Base-by-base conservation (phyloP, 1,140 invertebrate genomes). In the Leguminivora glycinivorella region DNA sequence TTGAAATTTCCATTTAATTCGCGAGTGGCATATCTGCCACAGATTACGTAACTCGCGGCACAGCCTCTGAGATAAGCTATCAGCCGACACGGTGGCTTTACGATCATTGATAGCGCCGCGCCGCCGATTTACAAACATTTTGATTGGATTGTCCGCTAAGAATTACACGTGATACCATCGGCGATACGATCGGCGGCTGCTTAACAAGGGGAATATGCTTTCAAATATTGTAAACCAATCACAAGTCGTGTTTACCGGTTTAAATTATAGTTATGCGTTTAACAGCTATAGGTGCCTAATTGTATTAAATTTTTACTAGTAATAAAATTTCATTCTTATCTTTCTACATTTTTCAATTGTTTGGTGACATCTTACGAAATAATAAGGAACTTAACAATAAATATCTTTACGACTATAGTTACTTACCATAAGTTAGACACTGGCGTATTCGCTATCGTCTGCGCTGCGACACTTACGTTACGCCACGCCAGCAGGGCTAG, bases 41-140 rank as follows among this genome's bases (percentile, higher is more conserved):
- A 22, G 47, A 52, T 43, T 43, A 43, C 19, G 47, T 52, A 52
- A 52, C 47, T 9, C 19, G 47, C 17, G 19, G 47, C 47, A 22
- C 47, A 66, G 73, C 68, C 70, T 75, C 71, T 70, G 58, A 76
- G 83, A 83, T 82, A 85, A 83, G 82, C 71, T 80, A 83, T 82
- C 78, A 67, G 43, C 75, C 70, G 76, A 79, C 78, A 71, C 74
- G 70, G 80, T 79, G 78, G 82, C 79, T 80, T 83, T 84, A 80
- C 82, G 80, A 74, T 72, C 69, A 70, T 70, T 70, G 84, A 89
- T 89, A 79, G 31, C 74, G 68, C 69, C 70, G 69, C 70, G 67
- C 63, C 56, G 58, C 60, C 75, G 74, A 83, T 87, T 83, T 84
- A 88, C 76, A 87, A 90, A 88, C 88, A 87, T 89, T 90, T 84